Evolutionary conservation across 2,888 invertebrate genomes (phyloP).

Genomic region (Drosophila ochracea): DNA sequence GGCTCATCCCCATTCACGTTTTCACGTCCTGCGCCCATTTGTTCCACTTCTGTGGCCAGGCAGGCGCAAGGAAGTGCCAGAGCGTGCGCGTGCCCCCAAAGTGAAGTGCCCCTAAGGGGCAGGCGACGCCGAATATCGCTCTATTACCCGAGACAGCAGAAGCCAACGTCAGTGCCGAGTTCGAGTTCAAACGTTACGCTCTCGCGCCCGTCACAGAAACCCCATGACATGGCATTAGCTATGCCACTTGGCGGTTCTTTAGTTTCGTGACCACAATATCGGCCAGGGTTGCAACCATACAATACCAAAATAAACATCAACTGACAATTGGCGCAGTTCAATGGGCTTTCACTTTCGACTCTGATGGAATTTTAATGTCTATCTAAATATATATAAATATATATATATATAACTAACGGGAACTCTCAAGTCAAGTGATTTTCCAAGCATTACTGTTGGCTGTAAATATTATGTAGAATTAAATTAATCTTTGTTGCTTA

Average conservation of each 20-base stretch:
- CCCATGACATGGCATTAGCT: slow-evolving; percentile 58
- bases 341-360: slow-evolving; percentile 23
- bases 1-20: slow-evolving; percentile 16
- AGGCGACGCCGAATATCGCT: slow-evolving; percentile 56
- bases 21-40: slow-evolving; percentile 75
- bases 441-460: background rate
- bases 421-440: background rate
- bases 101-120: slow-evolving; percentile 21
- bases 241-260: slow-evolving; percentile 65
- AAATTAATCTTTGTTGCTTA: background rate
- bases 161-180: background rate
- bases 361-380: slow-evolving; percentile 9
- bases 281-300: slow-evolving; percentile 31
- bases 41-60: slow-evolving; percentile 78
- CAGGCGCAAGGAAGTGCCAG: slow-evolving; percentile 79
- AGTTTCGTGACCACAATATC: slow-evolving; percentile 46
- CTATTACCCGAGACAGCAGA: slow-evolving; percentile 49
- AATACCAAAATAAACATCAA: slow-evolving; percentile 20
- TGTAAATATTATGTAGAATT: background rate
- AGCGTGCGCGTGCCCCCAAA: slow-evolving; percentile 76
- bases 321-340: slow-evolving; percentile 34
- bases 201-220: slow-evolving; percentile 64
- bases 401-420: background rate
- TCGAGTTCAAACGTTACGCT: slow-evolving; percentile 70
- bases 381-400: background rate